Base-by-base conservation (phyloP, 2,113 vertebrate species). In the Oreochromis aureus region DNA sequence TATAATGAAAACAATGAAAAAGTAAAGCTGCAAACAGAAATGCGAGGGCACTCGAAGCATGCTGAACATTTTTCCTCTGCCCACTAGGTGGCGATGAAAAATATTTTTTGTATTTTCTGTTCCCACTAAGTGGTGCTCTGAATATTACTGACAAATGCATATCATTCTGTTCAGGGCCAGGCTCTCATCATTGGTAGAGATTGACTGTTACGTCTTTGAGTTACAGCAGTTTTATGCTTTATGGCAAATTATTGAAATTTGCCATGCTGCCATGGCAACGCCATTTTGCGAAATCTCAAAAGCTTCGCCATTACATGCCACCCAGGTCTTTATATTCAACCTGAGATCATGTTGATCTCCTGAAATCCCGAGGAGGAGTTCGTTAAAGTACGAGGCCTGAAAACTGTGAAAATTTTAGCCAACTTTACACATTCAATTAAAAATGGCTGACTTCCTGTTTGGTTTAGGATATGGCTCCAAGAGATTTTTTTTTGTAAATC, bases 1-100 rank as follows among this genome's bases (percentile, higher is more conserved):
- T 46, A 73, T 27, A 46, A 73, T 46, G 13, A n/a, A 66, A 66
- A 66, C 61, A 66, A 66, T 66, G 61, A 10, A n/a, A 39, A 66
- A n/a, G 12, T 39, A 13, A 66, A 66, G 10, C 61, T 39, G 10
- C 61, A 66, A 66, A n/a, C 32, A 39, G 61, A n/a, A 39, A 66
- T 66, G 19, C 3, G 1, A 66, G 2, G 18, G 32, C 32, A n/a
- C 19, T 39, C 0, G 6, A 66, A 10, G n/a, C 10, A 12, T 22
- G 34, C 61, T 1, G n/a, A 39, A 66, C 34, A 66, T 19, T 34
- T 19, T 34, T 36, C 32, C 61, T 66, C 61, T 66, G 61, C 6
- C 61, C 34, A 39, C 19, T 66, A 66, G 19, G 34, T 66, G 61
- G 61, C 19, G 34, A 39, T 66, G 30, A 63, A 63, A 63, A 19